Evolutionary conservation across 2,888 invertebrate genomes (phyloP).

Genomic region (Eurytoma californica): DNA sequence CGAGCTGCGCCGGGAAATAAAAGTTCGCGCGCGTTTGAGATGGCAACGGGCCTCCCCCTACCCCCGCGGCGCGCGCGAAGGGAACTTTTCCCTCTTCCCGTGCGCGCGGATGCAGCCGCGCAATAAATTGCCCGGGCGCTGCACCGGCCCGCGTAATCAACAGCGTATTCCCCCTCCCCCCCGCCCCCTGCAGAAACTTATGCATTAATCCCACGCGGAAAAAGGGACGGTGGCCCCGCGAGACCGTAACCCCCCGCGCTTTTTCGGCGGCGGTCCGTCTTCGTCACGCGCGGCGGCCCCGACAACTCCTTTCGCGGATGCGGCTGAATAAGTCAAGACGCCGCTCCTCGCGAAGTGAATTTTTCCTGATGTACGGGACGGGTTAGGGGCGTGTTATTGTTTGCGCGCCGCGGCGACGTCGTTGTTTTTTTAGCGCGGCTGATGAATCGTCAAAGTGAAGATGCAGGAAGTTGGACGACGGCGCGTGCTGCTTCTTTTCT

Average conservation of each 20-base stretch:
- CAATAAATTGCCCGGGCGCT: conserved; percentile 48
- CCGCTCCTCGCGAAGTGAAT: conserved; percentile 24
- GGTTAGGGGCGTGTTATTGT: background rate
- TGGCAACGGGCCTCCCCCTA: background rate
- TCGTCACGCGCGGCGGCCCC: conserved; percentile 3
- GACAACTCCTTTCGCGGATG: background rate
- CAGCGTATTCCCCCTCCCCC: conserved; percentile 4
- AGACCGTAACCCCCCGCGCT: too few species aligned
- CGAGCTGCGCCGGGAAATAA: too few species aligned
- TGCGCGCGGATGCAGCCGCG: conserved; percentile 37
- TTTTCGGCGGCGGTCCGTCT: conserved; percentile 4
- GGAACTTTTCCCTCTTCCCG: conserved; percentile 18
- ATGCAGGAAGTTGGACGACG: background rate
- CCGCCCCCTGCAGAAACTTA: conserved; percentile 21
- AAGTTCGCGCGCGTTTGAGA: background rate
- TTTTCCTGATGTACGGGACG: conserved; percentile 30
- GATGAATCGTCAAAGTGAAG: conserved; percentile 23
- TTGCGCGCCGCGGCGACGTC: background rate
- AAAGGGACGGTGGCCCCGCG: conserved; percentile 9
- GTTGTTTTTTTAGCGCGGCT: background rate
- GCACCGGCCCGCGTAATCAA: conserved; percentile 42
- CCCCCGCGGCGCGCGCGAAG: background rate
- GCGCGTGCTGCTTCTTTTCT: background rate
- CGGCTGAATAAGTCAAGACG: conserved; percentile 50
- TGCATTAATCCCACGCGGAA: conserved; percentile 43